Evolutionary conservation across 92 coral and sea anemone species (phyloP), one percentile per base, ranked within the genome.

Genomic region (Nematostella vectensis): DNA sequence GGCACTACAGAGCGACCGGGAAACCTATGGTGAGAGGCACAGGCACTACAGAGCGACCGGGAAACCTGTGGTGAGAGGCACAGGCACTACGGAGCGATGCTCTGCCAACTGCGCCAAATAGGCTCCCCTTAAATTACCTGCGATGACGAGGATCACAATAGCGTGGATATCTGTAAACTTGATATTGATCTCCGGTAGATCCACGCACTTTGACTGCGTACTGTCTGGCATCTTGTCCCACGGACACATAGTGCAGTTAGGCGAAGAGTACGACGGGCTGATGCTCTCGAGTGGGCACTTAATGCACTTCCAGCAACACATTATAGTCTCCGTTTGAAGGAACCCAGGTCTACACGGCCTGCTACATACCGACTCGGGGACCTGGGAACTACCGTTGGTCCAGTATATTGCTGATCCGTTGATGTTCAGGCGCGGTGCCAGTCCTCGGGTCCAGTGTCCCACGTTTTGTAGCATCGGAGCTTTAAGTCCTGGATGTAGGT

Each of bases 281-380:
- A 70, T 31, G 2, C 51, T 49, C 2, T 74, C 79, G 10, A 57
- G 18, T 1, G 70, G 61, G 55, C 94, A 85, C 8, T 42, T 23
- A 27, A 74, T 49, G 31, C 94, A 85, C 10, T 74, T 79, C 94
- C 94, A 85, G 43, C 94, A 85, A 50, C 94, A 85, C n/a, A 72
- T 63, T 9, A 70, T 20, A 11, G 77, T 59, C 0, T 54, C 40
- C 13, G 83, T 69, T 39, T 79, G 83, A 31, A 60, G 31, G 11
- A 63, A 75, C 0, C 94, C 94, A 2, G 87, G 87, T 1, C 61
- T 58, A 37, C 94, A 85, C 22, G 63, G 30, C 37, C 65, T 27
- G 21, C 74, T 79, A 67, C 94, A 85, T n/a, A 47, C 71, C 4
- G 87, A 85, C 3, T 26, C 58, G 3, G 94, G 94, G 1, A 61